Base-by-base conservation (phyloP, 2,797 vertebrate species). In the Notolepis coatsorum region DNA sequence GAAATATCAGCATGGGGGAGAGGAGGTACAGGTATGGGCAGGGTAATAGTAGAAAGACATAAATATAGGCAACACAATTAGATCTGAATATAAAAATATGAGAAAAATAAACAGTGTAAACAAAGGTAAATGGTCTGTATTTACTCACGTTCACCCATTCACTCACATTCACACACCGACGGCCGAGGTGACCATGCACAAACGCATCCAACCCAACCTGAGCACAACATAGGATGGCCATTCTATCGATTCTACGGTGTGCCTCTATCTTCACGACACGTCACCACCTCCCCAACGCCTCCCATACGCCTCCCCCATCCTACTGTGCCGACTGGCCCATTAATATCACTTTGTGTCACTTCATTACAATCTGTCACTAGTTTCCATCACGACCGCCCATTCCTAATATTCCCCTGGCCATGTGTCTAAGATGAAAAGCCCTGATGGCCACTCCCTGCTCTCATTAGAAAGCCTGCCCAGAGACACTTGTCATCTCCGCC, bases 291-390 rank as follows among this genome's bases (percentile, higher is more conserved):
- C 31, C n/a, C 62, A 65, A 62, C 48, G 54, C 71, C 66, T 67
- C 69, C 52, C 73, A 73, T 33, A 46, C 10, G 7, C 61, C 76
- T 71, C 63, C 69, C n/a, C 71, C 65, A 82, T 81, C 77, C 41
- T 0, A 31, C 42, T 37, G 57, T 49, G 66, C 47, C 68, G 71
- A 77, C 76, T 63, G 61, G 64, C 51, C 41, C 80, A 86, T 90
- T 88, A 79, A 87, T 90, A 89, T 86, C 78, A 86, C 82, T 90
- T 82, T 81, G 77, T 68, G 83, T 83, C 80, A 80, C 61, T 88
- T 90, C 75, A 85, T 90, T 87, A 89, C 65, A 82, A 58, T 67
- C 56, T 75, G 79, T 69, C 79, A 84, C 90, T 86, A 85, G 79
- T 88, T 85, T 80, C 77, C 73, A 84, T 83, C 72, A 74, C 59